Base-by-base conservation (phyloP, 2,113 vertebrate species). In the Tenrec ecaudatus region DNA sequence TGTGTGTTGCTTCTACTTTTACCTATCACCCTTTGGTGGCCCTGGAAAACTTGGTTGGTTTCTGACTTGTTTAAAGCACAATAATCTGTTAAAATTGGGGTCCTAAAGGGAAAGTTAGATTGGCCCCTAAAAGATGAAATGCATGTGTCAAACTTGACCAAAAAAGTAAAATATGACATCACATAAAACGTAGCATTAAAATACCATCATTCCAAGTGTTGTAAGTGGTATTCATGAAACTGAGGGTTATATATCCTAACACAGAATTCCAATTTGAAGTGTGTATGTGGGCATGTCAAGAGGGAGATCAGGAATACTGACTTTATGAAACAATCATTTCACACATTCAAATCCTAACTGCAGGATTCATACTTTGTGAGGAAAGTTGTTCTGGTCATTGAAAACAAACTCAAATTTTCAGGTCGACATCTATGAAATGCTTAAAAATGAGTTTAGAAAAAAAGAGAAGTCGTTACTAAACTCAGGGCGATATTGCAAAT, bases 401-500 rank as follows among this genome's bases (percentile, higher is more conserved):
- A 29, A 77, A 71, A 23, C 22, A 66, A 75, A 27, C 17, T 40
- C n/a, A 79, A 79, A 79, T 12, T 23, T 6, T 53, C 79, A 95
- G 82, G 64, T 58, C 27, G 58, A 85, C 66, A 84, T 87, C 19
- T 73, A 68, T 66, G 87, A 75, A 0, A 40, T 78, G 78, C 16
- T 90, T 94, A 16, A 62, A 92, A 92, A 87, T 66, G 31, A 76
- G 91, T 92, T 92, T 89, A 85, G 78, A 20, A 43, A 86, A 58
- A 4, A 16, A 2, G 15, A 86, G 0, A 83, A 75, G 76, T 38
- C 23, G 62, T 81, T 47, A 68, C n/a, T 73, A 64, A 84, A 71
- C 0, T 79, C 66, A 87, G 2, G 31, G 36, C 91, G 43, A 40
- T 88, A 25, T 60, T 40, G 12, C 43, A 86, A 86, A n/a, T 64